Evolutionary conservation across 1,140 invertebrate species (phyloP).

Genomic region (Brachionus rubens): DNA sequence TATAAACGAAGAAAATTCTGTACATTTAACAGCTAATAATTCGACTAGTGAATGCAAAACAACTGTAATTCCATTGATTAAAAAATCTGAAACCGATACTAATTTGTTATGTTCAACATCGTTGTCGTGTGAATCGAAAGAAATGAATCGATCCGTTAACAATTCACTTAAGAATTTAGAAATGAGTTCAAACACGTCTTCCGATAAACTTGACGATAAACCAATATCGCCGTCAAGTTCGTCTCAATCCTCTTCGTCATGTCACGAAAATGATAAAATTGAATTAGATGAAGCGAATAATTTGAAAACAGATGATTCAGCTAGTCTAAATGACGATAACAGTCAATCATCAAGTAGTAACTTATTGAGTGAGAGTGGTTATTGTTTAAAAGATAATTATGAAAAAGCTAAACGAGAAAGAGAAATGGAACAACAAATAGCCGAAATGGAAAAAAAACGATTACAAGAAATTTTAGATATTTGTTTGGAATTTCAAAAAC

Average conservation of each 20-base stretch:
- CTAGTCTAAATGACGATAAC: neutral
- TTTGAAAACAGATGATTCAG: neutral
- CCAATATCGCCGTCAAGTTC: neutral
- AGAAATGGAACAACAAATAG: conserved; percentile 29
- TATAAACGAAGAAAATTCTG: conserved; percentile 11
- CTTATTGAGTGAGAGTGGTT: neutral
- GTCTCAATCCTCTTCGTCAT: neutral
- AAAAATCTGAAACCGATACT: neutral
- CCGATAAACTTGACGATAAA: neutral
- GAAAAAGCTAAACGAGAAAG: conserved; percentile 15
- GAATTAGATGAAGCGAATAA: no score
- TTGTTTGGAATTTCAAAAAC: conserved; percentile 39
- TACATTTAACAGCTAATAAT: neutral
- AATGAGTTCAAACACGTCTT: neutral
- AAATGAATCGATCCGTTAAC: neutral
- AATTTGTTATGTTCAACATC: conserved; percentile 1
- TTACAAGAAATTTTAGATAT: conserved; percentile 44
- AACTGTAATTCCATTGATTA: neutral
- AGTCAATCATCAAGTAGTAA: conserved; percentile 4
- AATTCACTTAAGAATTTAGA: neutral
- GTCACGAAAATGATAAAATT: neutral
- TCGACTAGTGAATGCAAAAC: neutral
- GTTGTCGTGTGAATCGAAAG: neutral
- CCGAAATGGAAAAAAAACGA: conserved; percentile 44
- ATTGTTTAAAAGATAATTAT: conserved; percentile 15